phyloP scores from a whole-genome alignment of 2,113 vertebrate genomes.

The Oxyura jamaicensis region DNA sequence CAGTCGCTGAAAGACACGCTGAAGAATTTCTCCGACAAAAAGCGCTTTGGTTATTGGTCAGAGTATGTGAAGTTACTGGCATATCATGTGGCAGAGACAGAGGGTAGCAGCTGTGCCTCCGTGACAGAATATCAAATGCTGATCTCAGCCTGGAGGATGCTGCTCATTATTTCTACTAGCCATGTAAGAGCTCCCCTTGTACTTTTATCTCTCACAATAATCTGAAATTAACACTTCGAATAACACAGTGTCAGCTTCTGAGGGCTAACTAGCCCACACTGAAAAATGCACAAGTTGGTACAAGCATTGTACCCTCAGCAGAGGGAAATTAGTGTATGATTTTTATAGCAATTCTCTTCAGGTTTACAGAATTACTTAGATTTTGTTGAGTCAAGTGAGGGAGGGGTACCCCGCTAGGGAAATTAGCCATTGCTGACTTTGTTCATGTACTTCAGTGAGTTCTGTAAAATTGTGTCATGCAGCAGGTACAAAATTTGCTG shows the following conservation, averaged over 20 bases:
- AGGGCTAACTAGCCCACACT: not conserved
- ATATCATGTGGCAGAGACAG: constrained; percentile 83
- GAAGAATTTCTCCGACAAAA: constrained; percentile 87
- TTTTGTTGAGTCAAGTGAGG: not conserved
- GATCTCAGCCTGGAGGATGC: constrained; percentile 93
- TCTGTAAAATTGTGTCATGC: not conserved
- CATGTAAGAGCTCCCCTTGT: constrained; percentile 79
- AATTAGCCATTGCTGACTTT: not conserved
- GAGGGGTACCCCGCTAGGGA: not conserved
- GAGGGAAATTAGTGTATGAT: not conserved
- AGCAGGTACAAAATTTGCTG: not conserved
- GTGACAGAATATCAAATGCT: constrained; percentile 90
- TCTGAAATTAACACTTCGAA: not conserved
- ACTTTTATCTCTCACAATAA: not conserved
- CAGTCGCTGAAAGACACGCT: constrained; percentile 89
- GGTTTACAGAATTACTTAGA: too few relatives aligned
- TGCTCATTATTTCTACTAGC: constrained; percentile 91
- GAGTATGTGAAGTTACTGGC: constrained; percentile 91
- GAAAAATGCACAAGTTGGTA: not conserved
- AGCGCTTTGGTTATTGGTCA: constrained; percentile 95
- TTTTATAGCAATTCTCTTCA: not conserved
- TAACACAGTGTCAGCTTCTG: not conserved
- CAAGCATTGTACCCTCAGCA: not conserved
- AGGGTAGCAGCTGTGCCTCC: constrained; percentile 83
- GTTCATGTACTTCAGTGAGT: not conserved